Evolutionary conservation across 2,888 invertebrate genomes (phyloP).

Genomic region (Melitaea athalia): DNA sequence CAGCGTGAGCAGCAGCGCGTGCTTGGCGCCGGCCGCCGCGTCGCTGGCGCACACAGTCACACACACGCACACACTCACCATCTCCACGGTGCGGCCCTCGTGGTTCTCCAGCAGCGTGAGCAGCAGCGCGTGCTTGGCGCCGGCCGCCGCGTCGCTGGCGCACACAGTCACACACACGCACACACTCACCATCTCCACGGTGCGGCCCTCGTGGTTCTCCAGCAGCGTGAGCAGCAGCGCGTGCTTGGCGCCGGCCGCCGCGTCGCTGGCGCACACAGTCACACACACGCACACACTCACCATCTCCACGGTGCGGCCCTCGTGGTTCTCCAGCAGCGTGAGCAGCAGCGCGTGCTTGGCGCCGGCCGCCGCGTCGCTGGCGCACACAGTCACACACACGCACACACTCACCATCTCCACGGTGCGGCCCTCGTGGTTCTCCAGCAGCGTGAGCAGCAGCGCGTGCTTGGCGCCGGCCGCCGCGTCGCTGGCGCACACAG

Average conservation of each 20-base stretch:
- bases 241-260: constrained; percentile 86
- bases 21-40: constrained; percentile 85
- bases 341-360: constrained; percentile 90
- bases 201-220: constrained; percentile 92
- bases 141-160: constrained; percentile 84
- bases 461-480: constrained; percentile 87
- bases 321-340: constrained; percentile 93
- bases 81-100: constrained; percentile 91
- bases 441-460: constrained; percentile 91
- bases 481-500: constrained; percentile 84
- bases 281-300: constrained; percentile 60
- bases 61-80: constrained; percentile 73
- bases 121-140: constrained; percentile 89
- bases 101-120: constrained; percentile 94
- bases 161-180: constrained; percentile 66
- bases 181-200: constrained; percentile 87
- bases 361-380: constrained; percentile 84
- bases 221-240: constrained; percentile 91
- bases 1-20: constrained; percentile 91
- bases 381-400: constrained; percentile 69
- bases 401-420: constrained; percentile 86
- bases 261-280: constrained; percentile 84
- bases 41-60: constrained; percentile 83
- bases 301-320: constrained; percentile 91
- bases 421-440: constrained; percentile 92